These are phyloP conservation scores for Meloidogyne exigua DNA, from an alignment of 1,140 invertebrate species.

Conservation along the genomic window DNA sequence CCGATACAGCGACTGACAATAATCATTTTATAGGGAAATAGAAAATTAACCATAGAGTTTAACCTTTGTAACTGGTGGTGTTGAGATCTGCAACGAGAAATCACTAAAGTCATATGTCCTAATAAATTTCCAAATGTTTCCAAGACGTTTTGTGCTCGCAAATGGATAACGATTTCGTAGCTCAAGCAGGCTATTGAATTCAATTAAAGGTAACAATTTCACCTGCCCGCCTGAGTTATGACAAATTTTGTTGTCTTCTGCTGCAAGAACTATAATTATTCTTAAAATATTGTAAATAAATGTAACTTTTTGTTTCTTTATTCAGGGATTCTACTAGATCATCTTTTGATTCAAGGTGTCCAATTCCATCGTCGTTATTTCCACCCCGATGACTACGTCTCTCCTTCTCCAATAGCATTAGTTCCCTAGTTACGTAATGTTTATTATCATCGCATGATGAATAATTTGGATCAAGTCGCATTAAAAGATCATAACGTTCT, in stretches of 20 bases:
- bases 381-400: background rate
- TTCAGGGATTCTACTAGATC: background rate
- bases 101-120: slow-evolving; percentile 7
- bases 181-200: background rate
- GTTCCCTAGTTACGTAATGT: slow-evolving; percentile 25
- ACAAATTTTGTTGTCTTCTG: background rate
- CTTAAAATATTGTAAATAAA: background rate
- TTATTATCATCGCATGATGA: slow-evolving; percentile 2
- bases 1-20: background rate
- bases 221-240: background rate
- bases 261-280: background rate
- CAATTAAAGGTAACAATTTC: background rate
- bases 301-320: background rate
- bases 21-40: background rate
- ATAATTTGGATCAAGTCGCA: slow-evolving; percentile 28
- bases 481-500: slow-evolving; percentile 32
- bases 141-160: slow-evolving; percentile 5
- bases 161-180: slow-evolving; percentile 3
- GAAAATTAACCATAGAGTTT: background rate
- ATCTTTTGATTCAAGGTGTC: background rate
- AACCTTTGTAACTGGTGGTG: background rate
- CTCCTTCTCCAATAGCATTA: slow-evolving; percentile 19
- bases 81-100: background rate
- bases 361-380: background rate
- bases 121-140: slow-evolving; percentile 19